Conservation (phyloP, 1,140 invertebrate species). For the Neocloeon triangulifer region DNA sequence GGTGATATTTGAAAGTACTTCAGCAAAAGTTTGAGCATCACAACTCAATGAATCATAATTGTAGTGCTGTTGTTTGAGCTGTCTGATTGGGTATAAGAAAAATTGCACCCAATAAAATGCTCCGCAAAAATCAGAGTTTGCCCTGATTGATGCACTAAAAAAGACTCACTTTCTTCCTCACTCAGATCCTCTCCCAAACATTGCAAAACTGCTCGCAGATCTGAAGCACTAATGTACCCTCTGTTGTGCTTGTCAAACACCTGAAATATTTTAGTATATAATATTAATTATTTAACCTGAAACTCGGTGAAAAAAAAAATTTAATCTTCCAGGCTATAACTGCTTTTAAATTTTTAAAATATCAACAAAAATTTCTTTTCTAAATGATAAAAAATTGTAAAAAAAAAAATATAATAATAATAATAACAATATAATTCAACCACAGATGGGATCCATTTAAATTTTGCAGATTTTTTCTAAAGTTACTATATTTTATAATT, state of each 20-base stretch:
- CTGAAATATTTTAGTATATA: too few species aligned
- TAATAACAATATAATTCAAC: neutral
- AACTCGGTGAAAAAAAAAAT: too few species aligned
- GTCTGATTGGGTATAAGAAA: too few species aligned
- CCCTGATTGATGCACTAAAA: slow-evolving; percentile 1
- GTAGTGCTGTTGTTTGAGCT: too few species aligned
- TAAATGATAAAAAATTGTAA: neutral
- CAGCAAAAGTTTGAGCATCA: too few species aligned
- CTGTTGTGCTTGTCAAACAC: slow-evolving; percentile 68
- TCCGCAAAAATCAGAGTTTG: neutral
- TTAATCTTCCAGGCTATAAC: too few species aligned
- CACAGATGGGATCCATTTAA: neutral
- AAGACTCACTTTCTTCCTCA: slow-evolving; percentile 59
- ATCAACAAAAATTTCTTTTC: neutral
- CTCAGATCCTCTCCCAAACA: slow-evolving; percentile 64
- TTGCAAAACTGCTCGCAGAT: slow-evolving; percentile 58
- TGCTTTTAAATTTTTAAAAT: too few species aligned
- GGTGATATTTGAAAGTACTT: too few species aligned
- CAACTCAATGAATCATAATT: too few species aligned
- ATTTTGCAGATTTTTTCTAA: neutral
- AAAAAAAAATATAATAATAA: neutral
- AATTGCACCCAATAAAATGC: too few species aligned
- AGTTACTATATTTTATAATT: neutral
- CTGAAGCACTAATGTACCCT: slow-evolving; percentile 66
- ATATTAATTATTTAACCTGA: too few species aligned